Conservation (phyloP, 2,797 vertebrate genomes). For the Acanthurus leucopareius region DNA sequence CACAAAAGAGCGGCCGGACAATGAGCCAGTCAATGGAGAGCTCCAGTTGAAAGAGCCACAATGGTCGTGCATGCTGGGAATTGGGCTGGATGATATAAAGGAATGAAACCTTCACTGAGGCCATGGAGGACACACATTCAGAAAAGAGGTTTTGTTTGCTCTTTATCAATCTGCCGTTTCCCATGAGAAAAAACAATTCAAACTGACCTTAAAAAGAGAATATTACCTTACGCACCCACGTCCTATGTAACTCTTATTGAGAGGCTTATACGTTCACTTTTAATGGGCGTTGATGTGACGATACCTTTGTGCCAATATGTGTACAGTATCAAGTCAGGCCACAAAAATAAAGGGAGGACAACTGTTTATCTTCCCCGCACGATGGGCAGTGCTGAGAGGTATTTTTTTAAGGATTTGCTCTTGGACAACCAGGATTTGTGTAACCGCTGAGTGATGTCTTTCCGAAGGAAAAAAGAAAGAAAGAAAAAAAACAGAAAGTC, state of each 20-base stretch:
- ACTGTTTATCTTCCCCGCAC: constrained; percentile 43
- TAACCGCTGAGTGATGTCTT: constrained; percentile 71
- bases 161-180: constrained; percentile 84
- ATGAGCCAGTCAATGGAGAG: constrained; percentile 87
- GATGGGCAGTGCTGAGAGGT: constrained; percentile 67
- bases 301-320: constrained; percentile 48
- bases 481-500: constrained; percentile 26
- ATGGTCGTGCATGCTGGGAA: constrained; percentile 86
- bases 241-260: constrained; percentile 70
- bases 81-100: constrained; percentile 86
- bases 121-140: constrained; percentile 86
- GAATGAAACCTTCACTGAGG: constrained; percentile 85
- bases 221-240: constrained; percentile 82
- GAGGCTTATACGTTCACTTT: constrained; percentile 61
- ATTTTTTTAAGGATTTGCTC: constrained; percentile 72
- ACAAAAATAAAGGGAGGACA: constrained; percentile 53
- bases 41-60: constrained; percentile 85
- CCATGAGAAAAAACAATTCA: constrained; percentile 86
- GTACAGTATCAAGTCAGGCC: constrained; percentile 48
- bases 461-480: neutral
- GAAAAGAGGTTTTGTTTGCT: constrained; percentile 85
- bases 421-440: constrained; percentile 68
- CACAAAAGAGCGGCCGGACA: constrained; percentile 85
- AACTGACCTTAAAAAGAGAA: constrained; percentile 86
- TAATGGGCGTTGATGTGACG: constrained; percentile 58